These are phyloP conservation scores for Heliconius erato DNA, from an alignment of 2,888 invertebrate species.

Conservation along the genomic window DNA sequence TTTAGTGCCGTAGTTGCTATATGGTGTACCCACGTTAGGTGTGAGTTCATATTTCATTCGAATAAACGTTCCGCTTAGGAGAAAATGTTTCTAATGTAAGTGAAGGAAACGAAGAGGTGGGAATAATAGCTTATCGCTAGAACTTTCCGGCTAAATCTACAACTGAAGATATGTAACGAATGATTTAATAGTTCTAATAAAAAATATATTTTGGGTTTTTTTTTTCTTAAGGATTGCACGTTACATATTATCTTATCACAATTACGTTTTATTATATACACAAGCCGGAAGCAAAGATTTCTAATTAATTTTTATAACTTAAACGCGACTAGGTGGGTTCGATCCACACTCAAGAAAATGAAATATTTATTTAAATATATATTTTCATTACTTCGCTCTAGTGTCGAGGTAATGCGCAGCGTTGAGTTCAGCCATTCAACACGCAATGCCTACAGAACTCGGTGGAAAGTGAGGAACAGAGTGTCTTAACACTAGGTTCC, in stretches of 20 bases:
- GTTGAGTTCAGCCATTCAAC: no score
- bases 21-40: neutral
- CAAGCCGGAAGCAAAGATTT: neutral
- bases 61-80: neutral
- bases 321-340: no score
- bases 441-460: no score
- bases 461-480: no score
- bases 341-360: no score
- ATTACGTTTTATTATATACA: neutral
- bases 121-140: no score
- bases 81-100: neutral
- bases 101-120: no score
- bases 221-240: neutral
- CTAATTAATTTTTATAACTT: neutral
- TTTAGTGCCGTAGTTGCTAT: neutral
- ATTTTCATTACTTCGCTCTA: no score
- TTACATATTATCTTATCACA: neutral
- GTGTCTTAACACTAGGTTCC: no score
- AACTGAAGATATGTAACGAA: neutral
- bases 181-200: neutral
- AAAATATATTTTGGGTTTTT: neutral
- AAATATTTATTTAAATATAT: no score
- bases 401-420: no score
- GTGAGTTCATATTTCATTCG: neutral
- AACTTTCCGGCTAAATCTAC: no score